Evolutionary conservation across 2,888 invertebrate genomes (phyloP).

Genomic region (Cerceris rybyensis): DNA sequence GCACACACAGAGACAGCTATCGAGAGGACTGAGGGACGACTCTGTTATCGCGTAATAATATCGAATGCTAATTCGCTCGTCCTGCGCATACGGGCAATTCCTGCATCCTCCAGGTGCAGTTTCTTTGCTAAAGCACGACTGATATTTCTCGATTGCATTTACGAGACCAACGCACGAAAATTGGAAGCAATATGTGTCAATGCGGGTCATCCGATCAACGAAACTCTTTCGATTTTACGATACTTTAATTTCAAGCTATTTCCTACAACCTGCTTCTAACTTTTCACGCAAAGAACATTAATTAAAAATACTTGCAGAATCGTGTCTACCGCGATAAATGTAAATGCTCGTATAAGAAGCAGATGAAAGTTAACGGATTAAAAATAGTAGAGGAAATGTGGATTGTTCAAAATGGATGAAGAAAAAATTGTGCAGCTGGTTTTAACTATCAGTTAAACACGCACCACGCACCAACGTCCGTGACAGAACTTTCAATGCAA

Average conservation of each 20-base stretch:
- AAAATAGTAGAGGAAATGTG: too few species aligned
- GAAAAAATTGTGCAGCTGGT: too few species aligned
- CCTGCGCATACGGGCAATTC: constrained; percentile 36
- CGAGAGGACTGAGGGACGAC: constrained; percentile 11
- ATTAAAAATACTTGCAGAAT: too few species aligned
- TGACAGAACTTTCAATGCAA: background rate
- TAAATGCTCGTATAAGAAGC: too few species aligned
- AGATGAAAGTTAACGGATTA: too few species aligned
- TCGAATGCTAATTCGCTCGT: constrained; percentile 59
- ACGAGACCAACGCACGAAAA: constrained; percentile 46
- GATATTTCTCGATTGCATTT: constrained; percentile 41
- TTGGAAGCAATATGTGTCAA: constrained; percentile 29
- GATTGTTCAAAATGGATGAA: too few species aligned
- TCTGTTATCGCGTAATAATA: constrained; percentile 42
- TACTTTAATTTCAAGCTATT: too few species aligned
- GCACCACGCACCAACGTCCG: background rate
- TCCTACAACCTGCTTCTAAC: too few species aligned
- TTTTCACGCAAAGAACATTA: too few species aligned
- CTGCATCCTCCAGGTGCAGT: constrained; percentile 53
- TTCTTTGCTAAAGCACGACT: constrained; percentile 42
- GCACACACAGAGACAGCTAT: constrained; percentile 29
- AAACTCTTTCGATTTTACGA: too few species aligned
- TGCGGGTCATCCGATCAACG: background rate
- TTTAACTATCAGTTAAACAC: too few species aligned
- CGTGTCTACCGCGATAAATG: too few species aligned